These are phyloP conservation scores for Aradus depressus DNA, from an alignment of 2,888 invertebrate species.

Conservation along the genomic window DNA sequence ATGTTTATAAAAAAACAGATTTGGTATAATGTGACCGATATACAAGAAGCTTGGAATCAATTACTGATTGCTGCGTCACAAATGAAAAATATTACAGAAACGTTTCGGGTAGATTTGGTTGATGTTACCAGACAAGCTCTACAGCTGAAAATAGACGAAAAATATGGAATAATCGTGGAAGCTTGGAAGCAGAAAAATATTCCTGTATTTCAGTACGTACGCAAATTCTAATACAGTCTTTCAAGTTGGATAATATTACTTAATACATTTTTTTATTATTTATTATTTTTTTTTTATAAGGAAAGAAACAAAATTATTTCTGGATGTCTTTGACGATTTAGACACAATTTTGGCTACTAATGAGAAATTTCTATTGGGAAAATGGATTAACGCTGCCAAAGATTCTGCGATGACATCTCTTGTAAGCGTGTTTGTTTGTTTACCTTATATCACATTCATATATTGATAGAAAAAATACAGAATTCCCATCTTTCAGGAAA, in stretches of 20 bases:
- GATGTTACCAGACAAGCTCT: slow-evolving; percentile 77
- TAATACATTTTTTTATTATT: too few relatives aligned
- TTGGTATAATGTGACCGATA: slow-evolving; percentile 54
- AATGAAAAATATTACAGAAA: slow-evolving; percentile 41
- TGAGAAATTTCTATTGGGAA: slow-evolving; percentile 55
- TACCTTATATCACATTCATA: background rate
- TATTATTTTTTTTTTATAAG: slow-evolving; percentile 31
- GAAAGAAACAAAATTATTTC: slow-evolving; percentile 37
- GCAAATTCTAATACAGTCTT: background rate
- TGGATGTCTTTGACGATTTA: slow-evolving; percentile 49
- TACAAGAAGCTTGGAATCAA: slow-evolving; percentile 46
- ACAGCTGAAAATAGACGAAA: slow-evolving; percentile 57
- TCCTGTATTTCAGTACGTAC: slow-evolving; percentile 36
- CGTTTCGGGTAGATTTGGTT: slow-evolving; percentile 58
- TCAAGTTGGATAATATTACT: background rate
- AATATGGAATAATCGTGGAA: slow-evolving; percentile 48
- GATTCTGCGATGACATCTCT: slow-evolving; percentile 37
- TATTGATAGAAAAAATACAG: background rate
- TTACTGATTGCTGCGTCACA: slow-evolving; percentile 35
- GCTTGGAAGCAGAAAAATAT: slow-evolving; percentile 38
- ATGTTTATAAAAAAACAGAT: too few relatives aligned
- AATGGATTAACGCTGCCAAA: slow-evolving; percentile 57
- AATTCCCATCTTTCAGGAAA: slow-evolving; percentile 39
- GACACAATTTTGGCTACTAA: slow-evolving; percentile 53
- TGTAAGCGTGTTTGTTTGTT: slow-evolving; percentile 15